Base-by-base conservation (phyloP, 2,797 vertebrate species). In the Apogon talboti region DNA sequence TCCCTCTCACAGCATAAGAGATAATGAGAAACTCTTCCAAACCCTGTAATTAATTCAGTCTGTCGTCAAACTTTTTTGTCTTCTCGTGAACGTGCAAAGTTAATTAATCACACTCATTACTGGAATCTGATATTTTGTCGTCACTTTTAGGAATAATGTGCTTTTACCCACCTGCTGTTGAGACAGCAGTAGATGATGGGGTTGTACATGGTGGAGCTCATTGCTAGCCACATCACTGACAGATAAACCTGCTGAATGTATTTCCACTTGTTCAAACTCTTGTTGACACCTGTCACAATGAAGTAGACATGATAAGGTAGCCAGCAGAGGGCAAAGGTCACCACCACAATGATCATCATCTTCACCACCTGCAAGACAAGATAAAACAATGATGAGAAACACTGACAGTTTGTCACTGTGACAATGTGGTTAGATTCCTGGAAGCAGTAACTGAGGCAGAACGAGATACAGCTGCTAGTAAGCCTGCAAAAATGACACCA, bases 191-290 rank as follows among this genome's bases (percentile, higher is more conserved):
- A 99, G 91, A 99, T 99, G 86, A 99, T 98, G 60, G 98, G 98
- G 74, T 99, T 99, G 89, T 99, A 98, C 98, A 99, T 99, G 35
- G 97, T 98, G 38, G 96, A 99, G 87, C 97, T 99, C 97, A 99
- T 99, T 47, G 97, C 97, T 71, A 99, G 92, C 96, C 97, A 98
- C 90, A 99, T 93, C 60, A 97, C 95, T 0, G 95, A 95, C 86
- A 99, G 88, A 78, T 99, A 99, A 58, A 99, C 93, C 88, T 99
- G 98, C 84, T 99, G 98, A 88, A 99, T 99, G 61, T 95, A 97
- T 90, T 97, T 98, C 96, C 94, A 95, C 53, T 82, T 91, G 49
- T 72, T 94, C 80, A 98, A 73, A 13, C 82, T 85, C 72, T 95
- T 95, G 64, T 96, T 95, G 59, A 98, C 90, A 0, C 95, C 96